Evolutionary conservation across 2,888 invertebrate genomes (phyloP).

Genomic region (Drosophila barbarae): DNA sequence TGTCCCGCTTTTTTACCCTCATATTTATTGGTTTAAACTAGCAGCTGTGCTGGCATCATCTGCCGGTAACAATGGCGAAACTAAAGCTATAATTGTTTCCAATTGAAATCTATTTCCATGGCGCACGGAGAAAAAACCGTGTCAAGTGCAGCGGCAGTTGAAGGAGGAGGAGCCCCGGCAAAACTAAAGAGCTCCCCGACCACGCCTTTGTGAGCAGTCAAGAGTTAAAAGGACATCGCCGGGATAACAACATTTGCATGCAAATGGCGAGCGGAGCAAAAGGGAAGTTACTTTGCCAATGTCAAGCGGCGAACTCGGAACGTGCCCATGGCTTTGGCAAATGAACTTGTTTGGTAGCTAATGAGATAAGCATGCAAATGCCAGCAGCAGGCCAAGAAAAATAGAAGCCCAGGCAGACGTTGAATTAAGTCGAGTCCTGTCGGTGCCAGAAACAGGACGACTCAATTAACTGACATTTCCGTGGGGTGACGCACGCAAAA

Average conservation of each 20-base stretch:
- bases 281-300: constrained; percentile 50
- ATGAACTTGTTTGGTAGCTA: constrained; percentile 70
- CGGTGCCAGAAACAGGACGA: constrained; percentile 37
- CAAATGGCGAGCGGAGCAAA: constrained; percentile 46
- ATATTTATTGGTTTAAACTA: constrained; percentile 29
- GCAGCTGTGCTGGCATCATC: constrained; percentile 15
- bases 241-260: constrained; percentile 59
- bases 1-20: not conserved
- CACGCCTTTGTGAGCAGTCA: constrained; percentile 45
- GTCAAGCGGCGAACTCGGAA: constrained; percentile 44
- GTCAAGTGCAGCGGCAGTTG: constrained; percentile 32
- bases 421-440: constrained; percentile 20
- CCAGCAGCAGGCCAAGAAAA: constrained; percentile 21
- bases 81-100: constrained; percentile 33
- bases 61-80: constrained; percentile 14
- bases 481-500: constrained; percentile 37
- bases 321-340: constrained; percentile 54
- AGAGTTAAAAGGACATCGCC: constrained; percentile 44
- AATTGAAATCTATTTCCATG: constrained; percentile 25
- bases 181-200: constrained; percentile 15
- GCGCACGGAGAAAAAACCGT: constrained; percentile 15
- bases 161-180: not conserved
- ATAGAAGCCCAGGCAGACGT: constrained; percentile 14
- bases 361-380: constrained; percentile 68
- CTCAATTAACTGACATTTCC: constrained; percentile 58